Percentiles rank a stretch among this genome's conserved stretches.
Conservation (phyloP, 2,113 vertebrate genomes). For the Pedetes capensis region DNA sequence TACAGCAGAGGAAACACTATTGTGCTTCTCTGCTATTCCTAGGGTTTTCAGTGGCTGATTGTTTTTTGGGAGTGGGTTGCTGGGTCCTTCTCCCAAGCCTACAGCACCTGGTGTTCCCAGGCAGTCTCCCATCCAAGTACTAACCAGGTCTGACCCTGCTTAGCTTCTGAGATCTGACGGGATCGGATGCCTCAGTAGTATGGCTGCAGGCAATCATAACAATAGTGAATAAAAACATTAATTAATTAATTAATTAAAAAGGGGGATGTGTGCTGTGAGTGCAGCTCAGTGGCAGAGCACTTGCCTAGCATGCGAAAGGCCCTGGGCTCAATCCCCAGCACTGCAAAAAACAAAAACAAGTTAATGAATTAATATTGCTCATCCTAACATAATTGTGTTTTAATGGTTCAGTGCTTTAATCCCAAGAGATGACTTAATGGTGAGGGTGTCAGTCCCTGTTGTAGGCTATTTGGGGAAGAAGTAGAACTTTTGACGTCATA, state of each 20-base stretch:
- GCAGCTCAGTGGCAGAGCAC: background rate
- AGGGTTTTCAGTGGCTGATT: too few species aligned
- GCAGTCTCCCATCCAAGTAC: too few species aligned
- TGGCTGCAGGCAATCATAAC: too few species aligned
- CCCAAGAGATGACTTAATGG: background rate
- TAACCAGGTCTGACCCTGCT: too few species aligned
- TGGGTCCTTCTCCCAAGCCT: too few species aligned
- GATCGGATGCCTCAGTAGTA: too few species aligned
- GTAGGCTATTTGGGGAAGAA: background rate
- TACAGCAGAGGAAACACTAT: too few species aligned
- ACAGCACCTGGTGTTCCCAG: too few species aligned
- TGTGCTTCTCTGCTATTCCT: too few species aligned
- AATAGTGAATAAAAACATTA: background rate
- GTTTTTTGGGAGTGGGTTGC: too few species aligned
- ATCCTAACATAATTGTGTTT: background rate
- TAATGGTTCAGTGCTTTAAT: background rate
- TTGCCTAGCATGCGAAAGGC: background rate
- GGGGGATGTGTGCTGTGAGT: background rate
- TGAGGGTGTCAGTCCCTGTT: background rate
- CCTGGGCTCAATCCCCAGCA: background rate
- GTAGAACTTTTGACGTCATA: background rate
- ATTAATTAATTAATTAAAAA: background rate
- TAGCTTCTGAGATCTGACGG: too few species aligned
- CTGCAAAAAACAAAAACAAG: background rate
- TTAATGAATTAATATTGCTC: background rate